Conservation (phyloP, 2,113 vertebrate species). For the Eurypyga helias region DNA sequence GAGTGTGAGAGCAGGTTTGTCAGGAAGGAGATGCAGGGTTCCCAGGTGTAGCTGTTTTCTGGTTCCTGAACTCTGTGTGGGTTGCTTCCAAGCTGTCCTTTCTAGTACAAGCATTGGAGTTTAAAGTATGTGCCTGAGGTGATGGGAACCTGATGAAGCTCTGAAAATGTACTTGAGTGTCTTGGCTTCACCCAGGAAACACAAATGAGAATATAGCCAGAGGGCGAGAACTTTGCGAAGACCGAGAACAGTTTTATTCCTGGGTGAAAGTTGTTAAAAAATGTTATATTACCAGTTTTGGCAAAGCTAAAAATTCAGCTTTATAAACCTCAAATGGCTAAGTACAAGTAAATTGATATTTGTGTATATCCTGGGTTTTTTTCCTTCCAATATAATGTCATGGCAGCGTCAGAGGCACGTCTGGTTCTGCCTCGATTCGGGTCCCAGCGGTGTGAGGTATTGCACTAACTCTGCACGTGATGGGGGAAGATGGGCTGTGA, state of each 20-base stretch:
- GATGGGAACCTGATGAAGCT: background rate
- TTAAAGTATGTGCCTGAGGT: background rate
- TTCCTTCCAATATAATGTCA: background rate
- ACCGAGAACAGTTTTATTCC: background rate
- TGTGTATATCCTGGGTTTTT: background rate
- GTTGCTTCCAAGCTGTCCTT: background rate
- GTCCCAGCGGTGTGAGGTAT: rapidly evolving
- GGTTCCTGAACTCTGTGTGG: background rate
- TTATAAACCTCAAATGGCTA: background rate
- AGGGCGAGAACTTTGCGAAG: background rate
- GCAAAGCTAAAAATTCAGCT: background rate
- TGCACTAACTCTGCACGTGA: background rate
- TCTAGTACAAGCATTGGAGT: background rate
- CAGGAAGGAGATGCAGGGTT: background rate
- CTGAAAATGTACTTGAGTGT: background rate
- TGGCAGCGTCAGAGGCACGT: background rate
- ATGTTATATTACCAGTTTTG: background rate
- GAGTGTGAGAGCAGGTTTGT: background rate
- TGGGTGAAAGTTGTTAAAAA: background rate
- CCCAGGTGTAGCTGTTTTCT: background rate
- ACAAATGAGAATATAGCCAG: background rate
- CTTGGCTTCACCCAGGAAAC: slow-evolving; percentile 10
- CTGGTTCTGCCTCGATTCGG: background rate
- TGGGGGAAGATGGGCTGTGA: background rate
- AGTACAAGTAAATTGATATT: background rate